A percentile compares a stretch with the other conserved stretches of the same genome.
These are phyloP conservation scores for Napeogenes sylphis DNA, from an alignment of 2,888 invertebrate species.

Conservation along the genomic window DNA sequence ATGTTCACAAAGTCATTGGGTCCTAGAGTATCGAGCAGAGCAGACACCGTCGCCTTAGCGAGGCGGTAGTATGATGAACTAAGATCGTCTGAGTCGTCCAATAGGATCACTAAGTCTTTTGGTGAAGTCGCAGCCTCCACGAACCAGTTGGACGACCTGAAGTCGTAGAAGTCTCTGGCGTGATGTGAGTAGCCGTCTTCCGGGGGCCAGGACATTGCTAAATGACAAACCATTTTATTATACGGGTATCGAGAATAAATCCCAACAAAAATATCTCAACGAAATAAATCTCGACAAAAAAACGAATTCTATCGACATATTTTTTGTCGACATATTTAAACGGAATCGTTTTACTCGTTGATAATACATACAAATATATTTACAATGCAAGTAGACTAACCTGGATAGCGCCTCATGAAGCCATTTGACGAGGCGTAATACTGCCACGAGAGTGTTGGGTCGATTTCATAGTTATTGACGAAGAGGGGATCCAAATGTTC, in stretches of 20 bases:
- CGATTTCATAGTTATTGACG: slow-evolving; percentile 91
- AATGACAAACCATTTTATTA: slow-evolving; percentile 14
- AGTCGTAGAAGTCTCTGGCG: slow-evolving; percentile 93
- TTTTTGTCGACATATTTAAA: too few relatives aligned
- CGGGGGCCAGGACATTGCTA: slow-evolving; percentile 89
- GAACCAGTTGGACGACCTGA: slow-evolving; percentile 96
- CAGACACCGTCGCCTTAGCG: slow-evolving; percentile 91
- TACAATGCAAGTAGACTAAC: slow-evolving; percentile 58
- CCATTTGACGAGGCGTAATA: slow-evolving; percentile 98
- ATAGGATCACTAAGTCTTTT: slow-evolving; percentile 95
- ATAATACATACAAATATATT: not conserved
- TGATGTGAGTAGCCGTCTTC: slow-evolving; percentile 87
- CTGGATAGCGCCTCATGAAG: slow-evolving; percentile 96
- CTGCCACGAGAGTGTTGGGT: slow-evolving; percentile 97
- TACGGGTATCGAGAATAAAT: not conserved
- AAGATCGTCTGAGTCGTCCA: slow-evolving; percentile 95
- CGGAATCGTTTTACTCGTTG: too few relatives aligned
- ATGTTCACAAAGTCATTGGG: slow-evolving; percentile 99
- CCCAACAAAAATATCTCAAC: too few relatives aligned
- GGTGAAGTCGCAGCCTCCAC: slow-evolving; percentile 98
- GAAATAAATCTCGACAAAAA: too few relatives aligned
- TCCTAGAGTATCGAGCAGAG: slow-evolving; percentile 94
- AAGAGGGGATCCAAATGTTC: slow-evolving; percentile 93
- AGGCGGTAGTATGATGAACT: slow-evolving; percentile 89
- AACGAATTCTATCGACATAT: too few relatives aligned